Percentiles rank a stretch among this genome's conserved stretches.
These are phyloP conservation scores for Dryomyza anilis DNA, from an alignment of 2,888 invertebrate genomes.

Conservation along the genomic window DNA sequence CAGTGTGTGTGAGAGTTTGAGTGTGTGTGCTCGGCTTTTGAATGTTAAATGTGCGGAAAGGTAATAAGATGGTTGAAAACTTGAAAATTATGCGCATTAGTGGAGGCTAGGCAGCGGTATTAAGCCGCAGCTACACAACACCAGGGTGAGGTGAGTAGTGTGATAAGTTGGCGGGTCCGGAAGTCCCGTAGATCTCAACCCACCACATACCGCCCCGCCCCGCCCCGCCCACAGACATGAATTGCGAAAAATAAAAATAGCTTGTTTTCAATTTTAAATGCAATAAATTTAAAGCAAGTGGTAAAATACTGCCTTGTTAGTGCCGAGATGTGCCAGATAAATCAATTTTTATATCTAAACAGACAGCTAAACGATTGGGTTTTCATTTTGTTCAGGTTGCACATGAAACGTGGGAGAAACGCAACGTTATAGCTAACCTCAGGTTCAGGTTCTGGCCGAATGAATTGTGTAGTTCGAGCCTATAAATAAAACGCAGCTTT, in stretches of 20 bases:
- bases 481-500: no score
- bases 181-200: no score
- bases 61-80: slow-evolving; percentile 55
- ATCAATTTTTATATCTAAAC: slow-evolving; percentile 15
- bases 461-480: no score
- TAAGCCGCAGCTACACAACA: not conserved
- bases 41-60: slow-evolving; percentile 37
- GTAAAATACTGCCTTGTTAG: not conserved
- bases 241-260: slow-evolving; percentile 12
- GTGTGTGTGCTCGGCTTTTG: slow-evolving; percentile 17
- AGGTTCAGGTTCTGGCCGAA: no score
- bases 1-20: not conserved
- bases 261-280: slow-evolving; percentile 24
- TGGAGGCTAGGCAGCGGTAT: not conserved
- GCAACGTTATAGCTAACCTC: no score
- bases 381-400: not conserved
- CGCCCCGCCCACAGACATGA: no score
- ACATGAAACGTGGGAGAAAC: no score
- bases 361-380: not conserved
- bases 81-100: slow-evolving; percentile 48
- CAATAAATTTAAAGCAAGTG: slow-evolving; percentile 23
- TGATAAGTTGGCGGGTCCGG: no score
- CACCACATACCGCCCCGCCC: no score
- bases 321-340: not conserved
- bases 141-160: not conserved